A percentile compares a stretch with the other conserved stretches of the same genome.
Evolutionary conservation across 2,797 vertebrate species (phyloP).

Genomic region (Psittacula derbiana): DNA sequence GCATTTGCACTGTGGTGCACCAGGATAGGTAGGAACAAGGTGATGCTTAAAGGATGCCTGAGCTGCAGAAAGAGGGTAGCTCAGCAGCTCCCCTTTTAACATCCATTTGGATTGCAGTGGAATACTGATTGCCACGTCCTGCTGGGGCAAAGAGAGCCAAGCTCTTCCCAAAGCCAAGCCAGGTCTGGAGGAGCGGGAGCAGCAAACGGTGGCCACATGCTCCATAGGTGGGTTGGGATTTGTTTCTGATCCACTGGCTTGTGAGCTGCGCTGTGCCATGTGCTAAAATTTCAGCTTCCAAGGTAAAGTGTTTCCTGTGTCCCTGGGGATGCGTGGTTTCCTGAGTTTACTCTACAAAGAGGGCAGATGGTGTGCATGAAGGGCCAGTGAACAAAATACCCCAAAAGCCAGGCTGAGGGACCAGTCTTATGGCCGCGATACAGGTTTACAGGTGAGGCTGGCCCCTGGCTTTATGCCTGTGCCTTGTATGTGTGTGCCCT

Average conservation of each 20-base stretch:
- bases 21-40: background rate
- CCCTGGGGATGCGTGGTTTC: rapidly evolving
- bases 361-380: rapidly evolving
- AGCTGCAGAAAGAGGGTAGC: background rate
- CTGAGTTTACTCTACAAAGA: background rate
- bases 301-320: background rate
- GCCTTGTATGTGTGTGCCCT: rapidly evolving
- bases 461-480: rapidly evolving
- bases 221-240: background rate
- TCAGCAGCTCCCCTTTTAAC: background rate
- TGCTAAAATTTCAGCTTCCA: background rate
- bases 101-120: background rate
- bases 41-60: background rate
- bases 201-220: rapidly evolving
- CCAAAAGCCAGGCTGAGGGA: background rate
- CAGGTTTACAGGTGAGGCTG: rapidly evolving
- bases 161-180: background rate
- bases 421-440: rapidly evolving
- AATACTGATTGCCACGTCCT: background rate
- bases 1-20: background rate
- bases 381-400: rapidly evolving
- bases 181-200: background rate
- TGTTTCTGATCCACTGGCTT: background rate
- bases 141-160: background rate
- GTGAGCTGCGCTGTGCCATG: rapidly evolving